A percentile compares a stretch with the other conserved stretches of the same genome.
These are phyloP conservation scores for Tetramorium bicarinatum DNA, from an alignment of 2,888 invertebrate genomes.

Conservation along the genomic window DNA sequence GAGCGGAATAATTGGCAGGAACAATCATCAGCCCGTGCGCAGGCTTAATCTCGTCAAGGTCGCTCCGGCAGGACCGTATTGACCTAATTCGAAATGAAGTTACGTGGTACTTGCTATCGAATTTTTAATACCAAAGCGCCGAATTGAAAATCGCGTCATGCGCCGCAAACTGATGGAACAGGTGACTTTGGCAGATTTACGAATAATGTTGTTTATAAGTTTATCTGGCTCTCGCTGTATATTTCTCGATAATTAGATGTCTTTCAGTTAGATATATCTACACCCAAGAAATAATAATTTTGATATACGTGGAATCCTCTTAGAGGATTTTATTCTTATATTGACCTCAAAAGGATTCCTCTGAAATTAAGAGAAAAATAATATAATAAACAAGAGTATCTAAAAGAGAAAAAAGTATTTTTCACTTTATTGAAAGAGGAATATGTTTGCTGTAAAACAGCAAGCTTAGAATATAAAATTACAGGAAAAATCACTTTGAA, in stretches of 20 bases:
- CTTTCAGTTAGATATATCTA: neutral
- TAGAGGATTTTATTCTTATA: no score
- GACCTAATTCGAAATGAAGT: neutral
- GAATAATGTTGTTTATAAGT: neutral
- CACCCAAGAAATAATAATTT: no score
- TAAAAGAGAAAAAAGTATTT: no score
- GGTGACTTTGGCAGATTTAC: neutral
- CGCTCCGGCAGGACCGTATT: neutral
- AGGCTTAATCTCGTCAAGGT: slow-evolving; percentile 10
- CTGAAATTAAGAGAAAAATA: no score
- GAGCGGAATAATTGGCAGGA: slow-evolving; percentile 31
- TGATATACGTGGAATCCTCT: no score
- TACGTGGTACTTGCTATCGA: neutral
- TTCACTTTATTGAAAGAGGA: no score
- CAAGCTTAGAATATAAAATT: no score
- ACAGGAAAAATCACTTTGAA: no score
- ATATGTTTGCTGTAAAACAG: no score
- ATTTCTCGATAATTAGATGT: neutral
- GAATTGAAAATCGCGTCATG: neutral
- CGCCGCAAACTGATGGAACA: neutral
- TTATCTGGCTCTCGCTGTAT: no score
- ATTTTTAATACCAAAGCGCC: neutral
- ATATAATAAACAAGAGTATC: no score
- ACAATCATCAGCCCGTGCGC: slow-evolving; percentile 23
- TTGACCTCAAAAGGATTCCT: no score